phyloP scores from a whole-genome alignment of 2,888 invertebrate genomes.

The Nasonovia ribisnigri region DNA sequence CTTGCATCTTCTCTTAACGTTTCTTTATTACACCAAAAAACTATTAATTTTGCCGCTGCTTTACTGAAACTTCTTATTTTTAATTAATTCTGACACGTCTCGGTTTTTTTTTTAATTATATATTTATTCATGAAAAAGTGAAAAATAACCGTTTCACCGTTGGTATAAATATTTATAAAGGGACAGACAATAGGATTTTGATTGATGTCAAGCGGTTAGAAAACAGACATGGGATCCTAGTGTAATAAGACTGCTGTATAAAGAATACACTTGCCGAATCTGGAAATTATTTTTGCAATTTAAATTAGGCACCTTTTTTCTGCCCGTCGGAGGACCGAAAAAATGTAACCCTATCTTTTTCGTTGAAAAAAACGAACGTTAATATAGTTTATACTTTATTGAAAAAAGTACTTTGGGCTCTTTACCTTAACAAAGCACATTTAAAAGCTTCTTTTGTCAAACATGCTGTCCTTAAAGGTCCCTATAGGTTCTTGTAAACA shows the following conservation, averaged over 20 bases:
- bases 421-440: conserved; percentile 44
- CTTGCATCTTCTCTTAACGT: not conserved
- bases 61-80: conserved; percentile 55
- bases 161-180: conserved; percentile 61
- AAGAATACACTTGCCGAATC: conserved; percentile 36
- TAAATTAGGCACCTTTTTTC: conserved; percentile 54
- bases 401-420: conserved; percentile 23
- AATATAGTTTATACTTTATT: conserved; percentile 41
- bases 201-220: conserved; percentile 60
- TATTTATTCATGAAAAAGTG: conserved; percentile 63
- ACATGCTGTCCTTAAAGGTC: conserved; percentile 12
- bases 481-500: conserved; percentile 24
- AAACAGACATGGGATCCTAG: conserved; percentile 53
- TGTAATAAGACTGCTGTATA: conserved; percentile 36
- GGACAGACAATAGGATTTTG: conserved; percentile 59
- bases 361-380: conserved; percentile 10
- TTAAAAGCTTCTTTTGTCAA: conserved; percentile 50
- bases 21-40: conserved; percentile 32
- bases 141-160: conserved; percentile 57
- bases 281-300: conserved; percentile 58
- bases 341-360: conserved; percentile 36
- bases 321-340: not conserved
- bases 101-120: conserved; percentile 49
- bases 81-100: conserved; percentile 63
- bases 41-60: conserved; percentile 56